These are phyloP conservation scores for Eulithis testata DNA, from an alignment of 2,888 invertebrate species.

Conservation along the genomic window DNA sequence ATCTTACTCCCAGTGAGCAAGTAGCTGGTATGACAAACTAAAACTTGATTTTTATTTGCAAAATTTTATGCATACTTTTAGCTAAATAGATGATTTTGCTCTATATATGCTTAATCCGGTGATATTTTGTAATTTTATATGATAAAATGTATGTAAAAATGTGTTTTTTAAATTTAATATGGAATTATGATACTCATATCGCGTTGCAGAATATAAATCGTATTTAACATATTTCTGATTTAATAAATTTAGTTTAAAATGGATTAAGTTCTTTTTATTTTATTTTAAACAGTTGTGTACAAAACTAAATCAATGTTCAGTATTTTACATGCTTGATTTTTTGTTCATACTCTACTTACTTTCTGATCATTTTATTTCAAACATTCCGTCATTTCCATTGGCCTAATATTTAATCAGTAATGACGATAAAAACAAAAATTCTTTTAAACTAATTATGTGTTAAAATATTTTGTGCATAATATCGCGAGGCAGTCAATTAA, in stretches of 20 bases:
- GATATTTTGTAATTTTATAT: slow-evolving; percentile 42
- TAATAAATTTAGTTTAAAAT: slow-evolving; percentile 50
- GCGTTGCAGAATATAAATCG: slow-evolving; percentile 49
- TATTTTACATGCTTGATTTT: not conserved
- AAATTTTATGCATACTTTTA: slow-evolving; percentile 2
- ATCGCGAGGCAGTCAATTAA: not conserved
- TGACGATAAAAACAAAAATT: not conserved
- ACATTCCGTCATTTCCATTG: slow-evolving; percentile 40
- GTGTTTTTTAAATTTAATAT: slow-evolving; percentile 42
- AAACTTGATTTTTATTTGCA: too few species aligned
- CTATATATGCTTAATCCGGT: slow-evolving; percentile 31
- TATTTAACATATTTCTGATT: slow-evolving; percentile 44
- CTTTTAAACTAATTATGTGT: slow-evolving; percentile 20
- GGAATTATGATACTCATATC: slow-evolving; percentile 56
- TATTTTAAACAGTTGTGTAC: slow-evolving; percentile 18
- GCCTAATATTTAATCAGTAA: slow-evolving; percentile 7
- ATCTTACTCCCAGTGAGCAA: too few species aligned
- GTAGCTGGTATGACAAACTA: too few species aligned
- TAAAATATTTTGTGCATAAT: not conserved
- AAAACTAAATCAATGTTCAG: slow-evolving; percentile 9
- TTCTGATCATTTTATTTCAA: slow-evolving; percentile 36
- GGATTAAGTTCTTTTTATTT: slow-evolving; percentile 35
- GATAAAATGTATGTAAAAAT: slow-evolving; percentile 41
- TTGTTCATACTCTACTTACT: not conserved
- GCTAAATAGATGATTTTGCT: slow-evolving; percentile 31